Evolutionary conservation across 2,113 vertebrate species (phyloP).

Genomic region (Nannobrachium achirus): DNA sequence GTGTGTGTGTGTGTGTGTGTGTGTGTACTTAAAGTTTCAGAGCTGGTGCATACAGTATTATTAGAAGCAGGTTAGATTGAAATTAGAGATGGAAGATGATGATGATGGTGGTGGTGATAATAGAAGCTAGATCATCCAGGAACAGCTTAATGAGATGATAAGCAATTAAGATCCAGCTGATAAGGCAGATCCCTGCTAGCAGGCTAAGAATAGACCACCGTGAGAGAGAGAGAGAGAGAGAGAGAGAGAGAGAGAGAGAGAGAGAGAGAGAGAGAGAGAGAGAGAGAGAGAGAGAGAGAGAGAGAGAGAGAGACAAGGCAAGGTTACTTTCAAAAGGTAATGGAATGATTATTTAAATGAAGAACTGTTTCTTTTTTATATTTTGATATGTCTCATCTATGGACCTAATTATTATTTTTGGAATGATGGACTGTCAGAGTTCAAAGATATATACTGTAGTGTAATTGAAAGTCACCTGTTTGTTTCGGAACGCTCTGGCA

Average conservation of each 20-base stretch:
- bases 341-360: too few relatives aligned
- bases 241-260: background rate
- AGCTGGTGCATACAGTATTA: slow-evolving; percentile 3
- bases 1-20: background rate
- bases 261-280: too few relatives aligned
- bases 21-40: background rate
- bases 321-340: too few relatives aligned
- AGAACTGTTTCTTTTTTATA: too few relatives aligned
- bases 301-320: too few relatives aligned
- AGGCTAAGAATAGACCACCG: background rate
- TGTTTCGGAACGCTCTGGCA: too few relatives aligned
- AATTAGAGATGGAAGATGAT: background rate
- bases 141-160: slow-evolving; percentile 1
- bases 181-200: slow-evolving; percentile 9
- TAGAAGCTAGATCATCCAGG: background rate
- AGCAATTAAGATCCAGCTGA: slow-evolving; percentile 13
- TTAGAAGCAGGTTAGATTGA: slow-evolving; percentile 3
- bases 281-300: background rate
- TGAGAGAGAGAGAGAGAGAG: background rate
- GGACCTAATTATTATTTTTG: too few relatives aligned
- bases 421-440: too few relatives aligned
- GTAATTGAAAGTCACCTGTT: too few relatives aligned
- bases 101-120: background rate
- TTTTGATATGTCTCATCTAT: too few relatives aligned
- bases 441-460: too few relatives aligned